These are phyloP conservation scores for Scaptodrosophila latifasciaeformis DNA, from an alignment of 2,888 invertebrate species.

Conservation along the genomic window DNA sequence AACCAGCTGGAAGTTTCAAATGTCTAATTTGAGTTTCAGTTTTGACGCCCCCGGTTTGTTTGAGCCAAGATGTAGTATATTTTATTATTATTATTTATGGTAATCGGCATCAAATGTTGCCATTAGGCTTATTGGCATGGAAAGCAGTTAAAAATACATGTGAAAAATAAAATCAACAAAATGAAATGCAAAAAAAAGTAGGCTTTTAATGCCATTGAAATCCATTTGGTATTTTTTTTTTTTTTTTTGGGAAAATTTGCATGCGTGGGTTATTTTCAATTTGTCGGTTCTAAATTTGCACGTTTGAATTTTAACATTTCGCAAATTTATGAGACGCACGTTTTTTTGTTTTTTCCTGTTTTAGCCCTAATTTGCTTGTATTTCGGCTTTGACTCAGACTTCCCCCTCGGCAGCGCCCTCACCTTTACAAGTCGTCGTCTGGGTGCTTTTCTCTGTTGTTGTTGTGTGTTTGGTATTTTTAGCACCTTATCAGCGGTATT, in stretches of 20 bases:
- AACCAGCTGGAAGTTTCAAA: constrained; percentile 18
- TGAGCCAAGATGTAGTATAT: background rate
- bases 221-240: background rate
- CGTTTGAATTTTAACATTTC: constrained; percentile 42
- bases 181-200: constrained; percentile 9
- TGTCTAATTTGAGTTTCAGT: constrained; percentile 27
- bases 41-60: constrained; percentile 51
- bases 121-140: constrained; percentile 63
- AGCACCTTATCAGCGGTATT: constrained; percentile 49
- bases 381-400: constrained; percentile 21
- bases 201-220: background rate
- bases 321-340: constrained; percentile 48
- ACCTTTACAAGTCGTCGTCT: background rate
- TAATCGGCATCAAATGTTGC: constrained; percentile 64
- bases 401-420: too few relatives aligned
- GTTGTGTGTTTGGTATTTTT: too few relatives aligned
- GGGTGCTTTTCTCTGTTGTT: background rate
- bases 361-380: constrained; percentile 27
- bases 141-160: too few relatives aligned
- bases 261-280: background rate
- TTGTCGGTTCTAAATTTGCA: constrained; percentile 20
- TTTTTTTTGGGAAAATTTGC: background rate
- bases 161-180: constrained; percentile 5
- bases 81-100: constrained; percentile 49
- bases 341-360: background rate